Evolutionary conservation across 2,888 invertebrate species (phyloP).

Genomic region (Acholoe squamosa): DNA sequence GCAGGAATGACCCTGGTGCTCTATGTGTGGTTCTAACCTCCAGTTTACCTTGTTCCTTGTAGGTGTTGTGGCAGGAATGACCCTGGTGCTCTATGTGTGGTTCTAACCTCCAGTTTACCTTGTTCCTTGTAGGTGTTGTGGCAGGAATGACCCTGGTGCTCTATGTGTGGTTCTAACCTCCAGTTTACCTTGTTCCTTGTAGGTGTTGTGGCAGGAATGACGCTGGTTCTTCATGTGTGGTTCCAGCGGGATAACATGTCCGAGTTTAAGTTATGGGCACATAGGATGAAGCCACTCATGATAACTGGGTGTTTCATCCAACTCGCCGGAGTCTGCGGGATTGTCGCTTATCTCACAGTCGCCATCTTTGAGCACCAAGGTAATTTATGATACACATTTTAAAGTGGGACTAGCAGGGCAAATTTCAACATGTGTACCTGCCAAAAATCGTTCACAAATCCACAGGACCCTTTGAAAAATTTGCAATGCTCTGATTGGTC

Average conservation of each 20-base stretch:
- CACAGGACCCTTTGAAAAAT: no score
- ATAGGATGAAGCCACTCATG: constrained; percentile 74
- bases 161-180: constrained; percentile 72
- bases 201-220: constrained; percentile 77
- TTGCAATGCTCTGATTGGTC: no score
- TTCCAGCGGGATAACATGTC: constrained; percentile 68
- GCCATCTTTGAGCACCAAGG: constrained; percentile 78
- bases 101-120: no score
- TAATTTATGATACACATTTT: constrained; percentile 67
- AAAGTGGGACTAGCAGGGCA: no score
- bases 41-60: no score
- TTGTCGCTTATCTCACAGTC: constrained; percentile 78
- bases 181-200: constrained; percentile 54
- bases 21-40: no score
- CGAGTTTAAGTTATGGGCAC: constrained; percentile 72
- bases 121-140: constrained; percentile 73
- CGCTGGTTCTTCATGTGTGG: constrained; percentile 76
- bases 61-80: no score
- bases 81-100: no score
- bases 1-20: no score
- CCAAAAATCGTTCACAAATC: no score
- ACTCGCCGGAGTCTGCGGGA: constrained; percentile 79
- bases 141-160: constrained; percentile 76
- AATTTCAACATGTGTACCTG: no score
- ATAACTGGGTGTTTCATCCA: constrained; percentile 78